Percentiles rank a stretch among this genome's conserved stretches.
Conservation (phyloP, 2,797 vertebrate species). For the Numenius phaeopus region DNA sequence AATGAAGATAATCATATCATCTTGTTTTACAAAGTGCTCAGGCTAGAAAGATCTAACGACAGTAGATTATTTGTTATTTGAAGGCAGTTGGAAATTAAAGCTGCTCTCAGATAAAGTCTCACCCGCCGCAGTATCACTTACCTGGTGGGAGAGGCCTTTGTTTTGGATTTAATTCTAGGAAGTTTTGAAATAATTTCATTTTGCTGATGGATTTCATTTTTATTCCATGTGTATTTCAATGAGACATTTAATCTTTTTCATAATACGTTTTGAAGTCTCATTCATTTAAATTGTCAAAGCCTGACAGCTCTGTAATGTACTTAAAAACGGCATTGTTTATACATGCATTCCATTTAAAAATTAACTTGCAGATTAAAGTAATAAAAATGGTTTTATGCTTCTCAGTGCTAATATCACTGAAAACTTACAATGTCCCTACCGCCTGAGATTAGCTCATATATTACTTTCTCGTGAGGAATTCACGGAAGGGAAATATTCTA, state of each 20-base stretch:
- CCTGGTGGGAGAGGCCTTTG: background rate
- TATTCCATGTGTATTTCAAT: background rate
- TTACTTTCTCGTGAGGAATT: background rate
- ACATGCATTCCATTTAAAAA: background rate
- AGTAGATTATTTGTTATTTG: background rate
- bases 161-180: background rate
- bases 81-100: background rate
- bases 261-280: background rate
- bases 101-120: background rate
- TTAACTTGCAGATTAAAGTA: background rate
- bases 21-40: background rate
- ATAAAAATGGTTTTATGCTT: background rate
- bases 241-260: background rate
- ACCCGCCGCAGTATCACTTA: background rate
- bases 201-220: conserved; percentile 5
- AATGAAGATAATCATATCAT: background rate
- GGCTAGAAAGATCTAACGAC: background rate
- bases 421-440: background rate
- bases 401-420: background rate
- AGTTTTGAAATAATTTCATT: background rate
- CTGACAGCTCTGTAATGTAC: background rate
- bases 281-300: conserved; percentile 2
- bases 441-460: background rate
- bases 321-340: background rate
- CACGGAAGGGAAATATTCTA: background rate